phyloP scores from a whole-genome alignment of 2,888 invertebrate genomes.

The Anoplius nigerrimus region DNA sequence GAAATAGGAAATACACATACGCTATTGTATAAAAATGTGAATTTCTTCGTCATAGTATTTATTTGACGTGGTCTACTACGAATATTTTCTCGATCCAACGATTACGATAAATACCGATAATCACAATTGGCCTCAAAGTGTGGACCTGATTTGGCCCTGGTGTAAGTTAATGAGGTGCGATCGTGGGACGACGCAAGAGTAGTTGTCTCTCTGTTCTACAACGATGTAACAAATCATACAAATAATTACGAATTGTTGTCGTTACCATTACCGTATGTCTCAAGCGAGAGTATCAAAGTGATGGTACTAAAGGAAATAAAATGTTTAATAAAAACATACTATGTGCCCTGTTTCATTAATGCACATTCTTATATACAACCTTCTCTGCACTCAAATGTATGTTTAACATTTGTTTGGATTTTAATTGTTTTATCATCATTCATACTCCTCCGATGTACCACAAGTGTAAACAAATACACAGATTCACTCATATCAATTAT shows the following conservation, averaged over 20 bases:
- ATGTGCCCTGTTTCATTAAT: conserved; percentile 27
- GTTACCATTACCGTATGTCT: conserved; percentile 48
- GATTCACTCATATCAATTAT: conserved; percentile 22
- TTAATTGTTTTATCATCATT: neutral
- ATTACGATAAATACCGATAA: too few species aligned
- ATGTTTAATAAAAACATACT: conserved; percentile 40
- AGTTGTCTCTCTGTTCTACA: conserved; percentile 22
- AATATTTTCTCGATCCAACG: too few species aligned
- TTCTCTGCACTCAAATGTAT: neutral
- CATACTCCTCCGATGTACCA: neutral
- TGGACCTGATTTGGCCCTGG: too few species aligned
- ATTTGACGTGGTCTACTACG: too few species aligned
- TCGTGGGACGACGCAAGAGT: too few species aligned
- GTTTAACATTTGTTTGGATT: neutral
- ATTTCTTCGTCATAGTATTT: too few species aligned
- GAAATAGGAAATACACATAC: too few species aligned
- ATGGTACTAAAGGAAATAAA: conserved; percentile 43
- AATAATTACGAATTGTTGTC: conserved; percentile 39
- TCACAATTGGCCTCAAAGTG: too few species aligned
- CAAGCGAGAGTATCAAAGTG: conserved; percentile 31
- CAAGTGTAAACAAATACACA: neutral
- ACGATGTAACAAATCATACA: conserved; percentile 26
- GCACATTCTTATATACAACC: neutral
- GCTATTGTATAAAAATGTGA: too few species aligned
- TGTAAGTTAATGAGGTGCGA: too few species aligned